phyloP scores from a whole-genome alignment of 2,113 vertebrate species.

The Crotalus tigris region DNA sequence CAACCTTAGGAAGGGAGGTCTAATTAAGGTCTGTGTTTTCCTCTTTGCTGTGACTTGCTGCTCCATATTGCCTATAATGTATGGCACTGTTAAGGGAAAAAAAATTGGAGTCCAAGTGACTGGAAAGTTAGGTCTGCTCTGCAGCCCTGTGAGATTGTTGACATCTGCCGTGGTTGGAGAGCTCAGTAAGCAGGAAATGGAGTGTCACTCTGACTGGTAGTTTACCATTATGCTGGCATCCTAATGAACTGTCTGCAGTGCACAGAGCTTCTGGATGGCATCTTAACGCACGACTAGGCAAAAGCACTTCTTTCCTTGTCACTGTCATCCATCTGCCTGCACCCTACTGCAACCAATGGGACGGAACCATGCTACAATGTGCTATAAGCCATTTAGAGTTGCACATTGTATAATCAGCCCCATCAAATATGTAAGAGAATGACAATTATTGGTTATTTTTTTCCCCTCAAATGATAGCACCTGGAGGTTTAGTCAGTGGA shows the following conservation, averaged over 20 bases:
- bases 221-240: conserved; percentile 99
- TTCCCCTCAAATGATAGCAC: conserved; percentile 74
- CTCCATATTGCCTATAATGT: conserved; percentile 80
- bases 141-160: conserved; percentile 87
- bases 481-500: conserved; percentile 79
- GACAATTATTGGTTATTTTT: conserved; percentile 83
- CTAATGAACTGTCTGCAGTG: conserved; percentile 99
- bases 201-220: conserved; percentile 96
- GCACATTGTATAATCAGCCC: conserved; percentile 86
- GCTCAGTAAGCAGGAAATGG: conserved; percentile 98
- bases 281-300: conserved; percentile 95
- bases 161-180: conserved; percentile 99
- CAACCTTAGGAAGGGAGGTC: conserved; percentile 46
- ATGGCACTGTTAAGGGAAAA: conserved; percentile 76
- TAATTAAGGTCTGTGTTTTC: conserved; percentile 68
- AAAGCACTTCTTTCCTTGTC: conserved; percentile 87
- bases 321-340: conserved; percentile 96
- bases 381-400: conserved; percentile 88
- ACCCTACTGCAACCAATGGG: conserved; percentile 90
- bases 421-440: conserved; percentile 85
- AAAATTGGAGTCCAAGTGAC: conserved; percentile 81
- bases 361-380: conserved; percentile 86
- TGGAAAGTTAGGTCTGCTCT: conserved; percentile 84
- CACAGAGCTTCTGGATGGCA: conserved; percentile 94
- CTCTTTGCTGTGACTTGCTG: conserved; percentile 68